phyloP scores from a whole-genome alignment of 2,797 vertebrate genomes.

The Sparidentex hasta region DNA sequence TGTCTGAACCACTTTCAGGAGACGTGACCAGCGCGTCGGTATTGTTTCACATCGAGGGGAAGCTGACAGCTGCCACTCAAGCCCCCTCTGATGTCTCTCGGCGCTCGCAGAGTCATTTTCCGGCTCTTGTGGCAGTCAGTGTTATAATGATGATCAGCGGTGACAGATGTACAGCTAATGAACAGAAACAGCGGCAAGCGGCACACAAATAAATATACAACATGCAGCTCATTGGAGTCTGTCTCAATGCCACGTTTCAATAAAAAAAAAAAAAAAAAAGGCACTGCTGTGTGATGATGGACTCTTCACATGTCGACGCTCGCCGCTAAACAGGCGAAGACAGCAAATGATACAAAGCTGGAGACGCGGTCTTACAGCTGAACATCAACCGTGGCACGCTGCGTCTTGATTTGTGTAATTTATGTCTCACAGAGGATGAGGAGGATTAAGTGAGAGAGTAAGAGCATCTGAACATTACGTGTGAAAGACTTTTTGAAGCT shows the following conservation, averaged over 20 bases:
- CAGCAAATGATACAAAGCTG: background rate
- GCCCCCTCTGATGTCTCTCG: slow-evolving; percentile 41
- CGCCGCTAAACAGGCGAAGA: background rate
- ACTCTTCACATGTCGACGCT: background rate
- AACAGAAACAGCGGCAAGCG: slow-evolving; percentile 22
- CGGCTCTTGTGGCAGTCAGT: slow-evolving; percentile 21
- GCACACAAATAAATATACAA: slow-evolving; percentile 14
- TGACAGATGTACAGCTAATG: slow-evolving; percentile 59
- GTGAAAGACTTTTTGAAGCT: background rate
- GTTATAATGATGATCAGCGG: slow-evolving; percentile 47
- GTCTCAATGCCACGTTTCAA: slow-evolving; percentile 43
- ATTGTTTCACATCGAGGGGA: slow-evolving; percentile 1
- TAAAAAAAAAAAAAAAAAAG: slow-evolving; percentile 1
- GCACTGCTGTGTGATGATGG: slow-evolving; percentile 7
- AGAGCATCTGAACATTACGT: background rate
- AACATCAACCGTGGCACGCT: background rate
- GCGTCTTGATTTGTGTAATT: slow-evolving; percentile 3
- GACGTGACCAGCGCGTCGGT: background rate
- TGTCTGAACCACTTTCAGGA: background rate
- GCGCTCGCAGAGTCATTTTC: slow-evolving; percentile 4
- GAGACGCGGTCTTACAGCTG: background rate
- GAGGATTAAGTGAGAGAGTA: background rate
- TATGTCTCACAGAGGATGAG: slow-evolving; percentile 7
- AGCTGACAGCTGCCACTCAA: slow-evolving; percentile 60
- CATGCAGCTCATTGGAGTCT: background rate